Evolutionary conservation across 1,140 invertebrate genomes (phyloP).

Genomic region (Temnothorax curvispinosus): DNA sequence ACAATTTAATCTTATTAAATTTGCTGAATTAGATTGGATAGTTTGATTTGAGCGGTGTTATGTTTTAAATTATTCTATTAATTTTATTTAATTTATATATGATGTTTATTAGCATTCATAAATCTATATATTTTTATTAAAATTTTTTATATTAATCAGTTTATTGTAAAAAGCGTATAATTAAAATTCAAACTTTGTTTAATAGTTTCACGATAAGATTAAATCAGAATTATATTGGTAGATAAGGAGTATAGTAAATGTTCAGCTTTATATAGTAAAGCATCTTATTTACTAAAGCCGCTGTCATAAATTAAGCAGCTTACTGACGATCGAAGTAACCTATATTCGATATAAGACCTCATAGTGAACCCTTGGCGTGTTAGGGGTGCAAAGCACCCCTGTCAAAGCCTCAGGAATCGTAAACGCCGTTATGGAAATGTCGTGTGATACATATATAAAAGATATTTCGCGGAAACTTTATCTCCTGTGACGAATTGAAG

Average conservation of each 20-base stretch:
- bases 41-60: not conserved
- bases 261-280: slow-evolving; percentile 8
- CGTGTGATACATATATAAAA: slow-evolving; percentile 6
- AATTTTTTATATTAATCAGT: not conserved
- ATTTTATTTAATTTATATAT: slow-evolving; percentile 3
- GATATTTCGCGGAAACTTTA: slow-evolving; percentile 8
- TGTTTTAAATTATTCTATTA: not conserved
- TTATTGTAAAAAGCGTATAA: not conserved
- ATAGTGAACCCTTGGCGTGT: slow-evolving; percentile 47
- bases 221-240: slow-evolving; percentile 12
- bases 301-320: slow-evolving; percentile 9
- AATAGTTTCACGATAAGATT: not conserved
- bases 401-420: slow-evolving; percentile 67
- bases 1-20: not conserved
- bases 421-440: slow-evolving; percentile 57
- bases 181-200: slow-evolving; percentile 1
- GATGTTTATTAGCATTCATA: not conserved
- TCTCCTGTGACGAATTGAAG: slow-evolving; percentile 8
- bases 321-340: slow-evolving; percentile 24
- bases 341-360: slow-evolving; percentile 20
- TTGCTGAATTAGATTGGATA: not conserved
- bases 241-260: not conserved
- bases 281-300: not conserved
- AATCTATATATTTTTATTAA: not conserved
- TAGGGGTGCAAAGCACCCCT: slow-evolving; percentile 6